A percentile compares a stretch with the other conserved stretches of the same genome.
phyloP scores from a whole-genome alignment of 2,797 vertebrate species.

The Apogon talboti region DNA sequence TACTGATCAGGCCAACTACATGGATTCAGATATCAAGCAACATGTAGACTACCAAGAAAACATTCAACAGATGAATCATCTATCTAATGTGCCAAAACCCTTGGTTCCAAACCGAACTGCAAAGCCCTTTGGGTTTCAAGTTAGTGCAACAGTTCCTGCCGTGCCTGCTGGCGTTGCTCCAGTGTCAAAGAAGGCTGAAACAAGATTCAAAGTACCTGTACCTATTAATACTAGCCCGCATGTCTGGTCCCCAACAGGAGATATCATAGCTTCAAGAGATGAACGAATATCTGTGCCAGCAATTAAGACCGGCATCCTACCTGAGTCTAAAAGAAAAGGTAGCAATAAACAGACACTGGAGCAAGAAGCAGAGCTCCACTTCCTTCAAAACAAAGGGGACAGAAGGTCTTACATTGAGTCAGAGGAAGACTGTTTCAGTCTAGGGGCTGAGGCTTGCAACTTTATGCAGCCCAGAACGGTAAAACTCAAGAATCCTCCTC shows the following conservation, averaged over 20 bases:
- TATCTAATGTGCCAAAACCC: constrained; percentile 74
- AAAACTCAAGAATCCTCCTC: constrained; percentile 94
- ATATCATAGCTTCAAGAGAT: constrained; percentile 94
- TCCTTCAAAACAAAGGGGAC: constrained; percentile 85
- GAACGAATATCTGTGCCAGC: constrained; percentile 95
- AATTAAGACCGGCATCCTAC: constrained; percentile 90
- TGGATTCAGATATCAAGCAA: constrained; percentile 71
- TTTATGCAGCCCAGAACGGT: constrained; percentile 92
- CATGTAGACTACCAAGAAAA: constrained; percentile 63
- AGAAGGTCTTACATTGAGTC: constrained; percentile 89
- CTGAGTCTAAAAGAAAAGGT: constrained; percentile 90
- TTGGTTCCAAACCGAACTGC: constrained; percentile 90
- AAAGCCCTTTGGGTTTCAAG: constrained; percentile 87
- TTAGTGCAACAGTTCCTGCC: constrained; percentile 73
- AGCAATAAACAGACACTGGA: constrained; percentile 84
- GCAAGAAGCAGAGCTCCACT: constrained; percentile 80
- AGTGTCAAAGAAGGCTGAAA: constrained; percentile 80
- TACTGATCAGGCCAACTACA: constrained; percentile 70
- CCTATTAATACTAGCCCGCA: constrained; percentile 74
- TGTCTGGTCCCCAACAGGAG: constrained; percentile 87
- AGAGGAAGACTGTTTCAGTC: constrained; percentile 97
- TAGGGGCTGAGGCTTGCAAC: constrained; percentile 98
- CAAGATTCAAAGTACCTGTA: constrained; percentile 83
- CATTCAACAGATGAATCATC: constrained; percentile 68
- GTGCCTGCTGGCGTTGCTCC: constrained; percentile 77